Conservation (phyloP, 1,140 invertebrate genomes). For the Bactericera cockerelli region DNA sequence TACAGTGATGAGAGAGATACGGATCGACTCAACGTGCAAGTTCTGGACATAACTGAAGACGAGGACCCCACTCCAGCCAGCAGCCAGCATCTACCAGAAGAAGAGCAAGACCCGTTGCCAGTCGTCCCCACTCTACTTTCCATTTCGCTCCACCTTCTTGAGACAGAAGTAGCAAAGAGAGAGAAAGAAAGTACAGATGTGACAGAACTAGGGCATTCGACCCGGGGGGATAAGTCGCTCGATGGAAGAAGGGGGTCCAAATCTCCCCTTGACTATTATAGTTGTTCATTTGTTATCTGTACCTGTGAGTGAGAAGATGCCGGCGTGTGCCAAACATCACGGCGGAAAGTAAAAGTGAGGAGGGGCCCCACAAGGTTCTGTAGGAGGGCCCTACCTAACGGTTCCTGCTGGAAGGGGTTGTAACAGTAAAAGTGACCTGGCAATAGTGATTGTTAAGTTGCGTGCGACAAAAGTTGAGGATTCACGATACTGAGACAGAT, state of each 20-base stretch:
- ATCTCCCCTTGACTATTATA: conserved; percentile 6
- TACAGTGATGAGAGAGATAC: background rate
- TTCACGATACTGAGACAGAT: no score
- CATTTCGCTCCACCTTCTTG: conserved; percentile 17
- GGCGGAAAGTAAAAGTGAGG: conserved; percentile 16
- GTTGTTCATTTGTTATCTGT: conserved; percentile 2
- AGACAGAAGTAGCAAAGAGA: conserved; percentile 14
- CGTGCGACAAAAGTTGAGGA: background rate
- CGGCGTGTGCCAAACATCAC: conserved; percentile 14
- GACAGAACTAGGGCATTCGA: conserved; percentile 18
- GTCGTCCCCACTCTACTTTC: conserved; percentile 15
- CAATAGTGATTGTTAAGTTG: background rate
- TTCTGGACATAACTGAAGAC: background rate
- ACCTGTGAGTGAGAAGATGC: background rate
- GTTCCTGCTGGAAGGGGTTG: conserved; percentile 12
- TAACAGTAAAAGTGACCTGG: conserved; percentile 11
- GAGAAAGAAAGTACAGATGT: conserved; percentile 15
- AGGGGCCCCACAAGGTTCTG: background rate
- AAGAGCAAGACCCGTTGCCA: background rate
- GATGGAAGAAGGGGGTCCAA: conserved; percentile 10
- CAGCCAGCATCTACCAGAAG: conserved; percentile 5
- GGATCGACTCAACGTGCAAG: background rate
- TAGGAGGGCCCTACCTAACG: conserved; percentile 9
- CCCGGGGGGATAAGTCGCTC: conserved; percentile 1
- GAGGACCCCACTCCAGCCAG: background rate